A percentile compares a stretch with the other conserved stretches of the same genome.
Conservation (phyloP, 2,113 vertebrate genomes). For the Myrmecobius fasciatus region DNA sequence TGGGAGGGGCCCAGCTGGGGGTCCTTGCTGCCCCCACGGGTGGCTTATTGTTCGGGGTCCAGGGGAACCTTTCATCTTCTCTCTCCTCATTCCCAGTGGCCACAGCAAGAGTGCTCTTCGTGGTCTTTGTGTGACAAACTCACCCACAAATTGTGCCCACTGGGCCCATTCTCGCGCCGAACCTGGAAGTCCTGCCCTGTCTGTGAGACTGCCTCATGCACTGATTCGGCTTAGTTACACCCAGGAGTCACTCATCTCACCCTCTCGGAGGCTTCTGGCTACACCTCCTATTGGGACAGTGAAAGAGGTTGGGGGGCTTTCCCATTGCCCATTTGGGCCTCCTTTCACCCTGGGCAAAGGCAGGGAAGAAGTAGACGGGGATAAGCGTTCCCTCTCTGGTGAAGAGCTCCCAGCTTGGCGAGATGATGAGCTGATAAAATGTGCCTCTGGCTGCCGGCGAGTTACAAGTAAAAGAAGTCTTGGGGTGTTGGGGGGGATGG, state of each 20-base stretch:
- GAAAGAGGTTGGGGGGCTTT: background rate
- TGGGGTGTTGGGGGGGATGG: background rate
- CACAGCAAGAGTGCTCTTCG: background rate
- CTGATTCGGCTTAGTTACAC: background rate
- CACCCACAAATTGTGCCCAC: background rate
- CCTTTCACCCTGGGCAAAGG: background rate
- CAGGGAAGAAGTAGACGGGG: background rate
- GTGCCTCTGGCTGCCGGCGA: background rate
- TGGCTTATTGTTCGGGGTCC: background rate
- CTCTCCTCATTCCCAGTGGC: background rate
- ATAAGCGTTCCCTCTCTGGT: background rate
- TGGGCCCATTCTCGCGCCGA: background rate
- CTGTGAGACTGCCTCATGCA: background rate
- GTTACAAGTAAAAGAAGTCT: background rate
- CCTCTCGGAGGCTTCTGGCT: background rate
- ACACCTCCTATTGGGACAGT: background rate
- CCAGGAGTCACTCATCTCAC: background rate
- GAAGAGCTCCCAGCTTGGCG: background rate
- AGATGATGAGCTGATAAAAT: fast-evolving
- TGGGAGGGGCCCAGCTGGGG: background rate
- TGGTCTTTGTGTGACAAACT: background rate
- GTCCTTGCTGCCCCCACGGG: background rate
- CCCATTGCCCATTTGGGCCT: background rate
- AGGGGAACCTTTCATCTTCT: background rate
- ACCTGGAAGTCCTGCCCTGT: background rate